A percentile compares a stretch with the other conserved stretches of the same genome.
These are phyloP conservation scores for Dunckerocampus dactyliophorus DNA, from an alignment of 2,113 vertebrate genomes.

Conservation along the genomic window DNA sequence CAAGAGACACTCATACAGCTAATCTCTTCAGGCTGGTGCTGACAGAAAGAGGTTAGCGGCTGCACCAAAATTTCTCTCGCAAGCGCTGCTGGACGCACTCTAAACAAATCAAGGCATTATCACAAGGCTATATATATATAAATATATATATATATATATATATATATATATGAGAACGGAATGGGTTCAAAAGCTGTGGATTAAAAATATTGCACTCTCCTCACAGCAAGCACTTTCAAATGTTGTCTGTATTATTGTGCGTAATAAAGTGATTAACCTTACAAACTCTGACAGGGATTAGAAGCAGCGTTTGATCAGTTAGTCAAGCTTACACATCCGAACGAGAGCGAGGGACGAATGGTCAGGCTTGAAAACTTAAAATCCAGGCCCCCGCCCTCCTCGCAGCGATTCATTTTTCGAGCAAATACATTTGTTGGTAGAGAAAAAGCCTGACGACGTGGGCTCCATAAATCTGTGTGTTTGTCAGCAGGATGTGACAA, in stretches of 20 bases:
- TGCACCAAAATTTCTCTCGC: conserved; percentile 49
- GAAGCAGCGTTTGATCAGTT: conserved; percentile 54
- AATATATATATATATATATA: too few relatives aligned
- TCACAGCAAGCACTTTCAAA: conserved; percentile 48
- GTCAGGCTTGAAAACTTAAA: conserved; percentile 36
- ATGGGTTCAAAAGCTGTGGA: conserved; percentile 28
- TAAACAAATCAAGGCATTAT: conserved; percentile 53
- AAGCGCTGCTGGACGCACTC: conserved; percentile 8
- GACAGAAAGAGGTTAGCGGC: conserved; percentile 75
- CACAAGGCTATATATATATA: neutral
- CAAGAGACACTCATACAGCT: conserved; percentile 71
- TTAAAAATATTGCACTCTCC: conserved; percentile 25
- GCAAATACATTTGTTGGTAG: conserved; percentile 67
- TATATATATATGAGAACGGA: conserved; percentile 11
- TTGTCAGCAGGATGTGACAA: conserved; percentile 70
- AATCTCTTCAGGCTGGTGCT: conserved; percentile 70
- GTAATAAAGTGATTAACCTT: conserved; percentile 48
- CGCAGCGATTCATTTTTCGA: conserved; percentile 58
- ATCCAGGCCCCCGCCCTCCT: conserved; percentile 27
- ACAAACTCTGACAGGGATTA: conserved; percentile 55
- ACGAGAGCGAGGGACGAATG: conserved; percentile 12
- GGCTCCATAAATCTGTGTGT: conserved; percentile 70
- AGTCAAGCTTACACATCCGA: conserved; percentile 39
- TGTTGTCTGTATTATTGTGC: conserved; percentile 28
- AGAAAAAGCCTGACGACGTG: conserved; percentile 55